Base-by-base conservation (phyloP, 2,888 invertebrate genomes). In the Drosophila prolongata region DNA sequence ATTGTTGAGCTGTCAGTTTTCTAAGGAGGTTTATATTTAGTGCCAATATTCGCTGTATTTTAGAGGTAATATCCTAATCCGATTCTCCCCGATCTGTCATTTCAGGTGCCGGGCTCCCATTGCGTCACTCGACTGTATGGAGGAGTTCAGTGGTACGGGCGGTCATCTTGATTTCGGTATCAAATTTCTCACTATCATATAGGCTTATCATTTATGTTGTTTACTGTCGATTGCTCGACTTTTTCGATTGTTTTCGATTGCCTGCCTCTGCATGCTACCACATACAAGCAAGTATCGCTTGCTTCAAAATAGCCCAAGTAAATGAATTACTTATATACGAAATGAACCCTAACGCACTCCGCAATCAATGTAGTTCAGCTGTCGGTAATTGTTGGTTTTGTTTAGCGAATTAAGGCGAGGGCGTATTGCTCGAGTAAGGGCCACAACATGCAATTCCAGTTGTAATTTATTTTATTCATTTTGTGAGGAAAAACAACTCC, bases 91-190 rank as follows among this genome's bases (percentile, higher is more conserved):
- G 1, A 27, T 27, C 16, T 27, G 6, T 27, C 46, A 6, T 35
- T 47, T 0, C 37, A 96, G 97, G 95, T 97, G 97, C 94, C 95
- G 97, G 91, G 97, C 97, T 87, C 97, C 97, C 86, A 97, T 97
- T 93, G 97, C 97, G 86, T 97, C 97, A 91, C 94, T 97, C 92
- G 97, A 97, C 94, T 97, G 97, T 93, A 97, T 97, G 97, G 97
- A 97, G 94, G 97, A 97, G 94, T 97, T 97, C 94, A 96, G 96
- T 93, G 96, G 94, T 90, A 93, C 94, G 88, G 93, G 93, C 82
- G 93, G 93, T 88, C 93, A 92, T 90, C 92, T 93, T 91, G 92
- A 92, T 92, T 92, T 93, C 91, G 92, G 92, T 93, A 93, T 92
- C 92, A 83, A 90, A 89, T 83, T 85, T 86, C 79, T 88, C 87